These are phyloP conservation scores for Nemotelus pantherinus DNA, from an alignment of 2,888 invertebrate genomes.

Conservation along the genomic window DNA sequence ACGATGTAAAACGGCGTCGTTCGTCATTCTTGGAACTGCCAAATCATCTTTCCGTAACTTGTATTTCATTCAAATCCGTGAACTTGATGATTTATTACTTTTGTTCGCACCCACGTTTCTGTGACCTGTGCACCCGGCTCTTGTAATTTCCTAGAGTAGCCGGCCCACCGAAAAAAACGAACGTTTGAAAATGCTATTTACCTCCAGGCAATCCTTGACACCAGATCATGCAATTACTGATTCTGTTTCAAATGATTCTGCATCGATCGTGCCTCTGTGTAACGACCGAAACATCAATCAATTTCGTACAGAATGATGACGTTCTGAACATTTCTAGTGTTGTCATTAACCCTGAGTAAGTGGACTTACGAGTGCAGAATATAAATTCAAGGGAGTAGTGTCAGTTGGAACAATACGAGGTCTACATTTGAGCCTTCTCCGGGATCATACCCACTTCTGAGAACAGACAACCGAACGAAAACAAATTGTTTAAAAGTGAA, in stretches of 20 bases:
- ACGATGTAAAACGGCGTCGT: no score
- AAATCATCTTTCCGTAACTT: no score
- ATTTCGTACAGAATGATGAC: slow-evolving; percentile 6
- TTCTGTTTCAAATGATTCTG: slow-evolving; percentile 36
- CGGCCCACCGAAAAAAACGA: background rate
- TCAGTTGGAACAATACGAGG: no score
- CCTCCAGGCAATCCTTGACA: slow-evolving; percentile 38
- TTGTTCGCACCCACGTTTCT: background rate
- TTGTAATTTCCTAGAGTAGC: background rate
- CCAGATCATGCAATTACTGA: slow-evolving; percentile 39
- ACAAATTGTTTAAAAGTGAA: no score
- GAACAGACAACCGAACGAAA: background rate
- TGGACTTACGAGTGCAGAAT: no score
- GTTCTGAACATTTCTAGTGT: background rate
- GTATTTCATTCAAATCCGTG: background rate
- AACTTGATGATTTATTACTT: slow-evolving; percentile 14
- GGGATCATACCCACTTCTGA: background rate
- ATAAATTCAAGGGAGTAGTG: no score
- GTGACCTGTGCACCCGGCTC: background rate
- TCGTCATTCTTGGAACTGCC: no score
- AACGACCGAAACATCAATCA: slow-evolving; percentile 38
- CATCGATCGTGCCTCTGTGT: slow-evolving; percentile 22
- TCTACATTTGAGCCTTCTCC: no score
- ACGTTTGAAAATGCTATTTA: slow-evolving; percentile 4
- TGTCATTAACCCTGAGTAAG: background rate